A percentile compares a stretch with the other conserved stretches of the same genome.
These are phyloP conservation scores for Melanophora roralis DNA, from an alignment of 2,888 invertebrate species.

Conservation along the genomic window DNA sequence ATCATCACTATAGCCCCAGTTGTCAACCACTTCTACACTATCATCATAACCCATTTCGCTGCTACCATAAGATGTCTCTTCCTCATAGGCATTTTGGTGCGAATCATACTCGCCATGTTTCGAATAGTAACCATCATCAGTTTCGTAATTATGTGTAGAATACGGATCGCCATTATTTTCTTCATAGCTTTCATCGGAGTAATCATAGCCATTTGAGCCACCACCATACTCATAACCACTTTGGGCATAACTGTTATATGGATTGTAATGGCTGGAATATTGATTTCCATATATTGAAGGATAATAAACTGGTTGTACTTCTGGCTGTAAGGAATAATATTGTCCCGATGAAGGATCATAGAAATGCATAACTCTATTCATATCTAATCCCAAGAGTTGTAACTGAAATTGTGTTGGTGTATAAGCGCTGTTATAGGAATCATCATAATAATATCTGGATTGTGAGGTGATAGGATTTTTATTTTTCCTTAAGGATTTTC, in stretches of 20 bases:
- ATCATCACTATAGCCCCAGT: slow-evolving; percentile 48
- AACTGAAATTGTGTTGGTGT: slow-evolving; percentile 34
- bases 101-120: background rate
- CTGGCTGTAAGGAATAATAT: slow-evolving; percentile 56
- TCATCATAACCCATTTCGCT: slow-evolving; percentile 33
- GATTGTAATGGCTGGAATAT: background rate
- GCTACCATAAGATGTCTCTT: slow-evolving; percentile 35
- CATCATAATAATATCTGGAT: slow-evolving; percentile 15
- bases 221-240: background rate
- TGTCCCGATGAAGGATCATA: slow-evolving; percentile 56
- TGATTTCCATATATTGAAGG: background rate
- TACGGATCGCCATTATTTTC: background rate
- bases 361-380: slow-evolving; percentile 52
- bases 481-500: background rate
- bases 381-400: slow-evolving; percentile 39
- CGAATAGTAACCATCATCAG: background rate
- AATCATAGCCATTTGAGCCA: background rate
- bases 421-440: background rate
- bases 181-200: background rate
- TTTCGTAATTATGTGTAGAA: slow-evolving; percentile 2
- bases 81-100: background rate
- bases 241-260: background rate
- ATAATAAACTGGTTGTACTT: slow-evolving; percentile 17
- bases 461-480: slow-evolving; percentile 7
- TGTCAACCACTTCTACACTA: slow-evolving; percentile 32